phyloP scores from a whole-genome alignment of 1,140 invertebrate genomes.

The Episyrphus balteatus region DNA sequence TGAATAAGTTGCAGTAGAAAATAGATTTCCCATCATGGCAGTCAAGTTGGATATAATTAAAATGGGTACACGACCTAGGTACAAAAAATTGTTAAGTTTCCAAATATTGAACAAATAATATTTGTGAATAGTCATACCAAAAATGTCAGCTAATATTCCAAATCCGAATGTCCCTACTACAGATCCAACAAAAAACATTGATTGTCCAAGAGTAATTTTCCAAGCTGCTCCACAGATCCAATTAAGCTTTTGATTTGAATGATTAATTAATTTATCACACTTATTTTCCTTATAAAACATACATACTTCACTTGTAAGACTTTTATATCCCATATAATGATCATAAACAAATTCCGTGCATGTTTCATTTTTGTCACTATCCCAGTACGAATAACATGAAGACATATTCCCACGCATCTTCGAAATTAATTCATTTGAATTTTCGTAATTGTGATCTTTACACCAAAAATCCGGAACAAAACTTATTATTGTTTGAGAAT shows the following conservation, averaged over 20 bases:
- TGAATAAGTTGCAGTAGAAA: constrained; percentile 36
- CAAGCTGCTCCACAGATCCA: constrained; percentile 36
- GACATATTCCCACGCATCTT: too few relatives aligned
- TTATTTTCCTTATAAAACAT: neutral
- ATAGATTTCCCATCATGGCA: constrained; percentile 39
- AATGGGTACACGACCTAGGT: constrained; percentile 8
- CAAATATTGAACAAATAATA: neutral
- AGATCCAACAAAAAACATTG: constrained; percentile 44
- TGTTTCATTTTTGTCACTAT: too few relatives aligned
- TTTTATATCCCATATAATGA: constrained; percentile 25
- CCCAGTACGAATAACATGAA: too few relatives aligned
- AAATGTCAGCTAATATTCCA: constrained; percentile 41
- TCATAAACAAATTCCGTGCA: constrained; percentile 21
- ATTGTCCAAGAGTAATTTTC: constrained; percentile 42
- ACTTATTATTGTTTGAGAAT: constrained; percentile 40
- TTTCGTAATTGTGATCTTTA: too few relatives aligned
- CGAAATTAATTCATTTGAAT: too few relatives aligned
- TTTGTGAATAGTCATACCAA: constrained; percentile 7
- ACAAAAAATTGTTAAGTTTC: neutral
- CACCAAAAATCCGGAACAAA: constrained; percentile 35
- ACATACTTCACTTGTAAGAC: constrained; percentile 24
- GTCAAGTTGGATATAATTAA: constrained; percentile 34
- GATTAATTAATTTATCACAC: neutral
- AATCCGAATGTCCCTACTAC: constrained; percentile 41
- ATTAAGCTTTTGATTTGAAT: constrained; percentile 13